Percentiles rank a stretch among this genome's conserved stretches.
These are phyloP conservation scores for Phyllotis vaccarum DNA, from an alignment of 2,797 vertebrate genomes.

Conservation along the genomic window DNA sequence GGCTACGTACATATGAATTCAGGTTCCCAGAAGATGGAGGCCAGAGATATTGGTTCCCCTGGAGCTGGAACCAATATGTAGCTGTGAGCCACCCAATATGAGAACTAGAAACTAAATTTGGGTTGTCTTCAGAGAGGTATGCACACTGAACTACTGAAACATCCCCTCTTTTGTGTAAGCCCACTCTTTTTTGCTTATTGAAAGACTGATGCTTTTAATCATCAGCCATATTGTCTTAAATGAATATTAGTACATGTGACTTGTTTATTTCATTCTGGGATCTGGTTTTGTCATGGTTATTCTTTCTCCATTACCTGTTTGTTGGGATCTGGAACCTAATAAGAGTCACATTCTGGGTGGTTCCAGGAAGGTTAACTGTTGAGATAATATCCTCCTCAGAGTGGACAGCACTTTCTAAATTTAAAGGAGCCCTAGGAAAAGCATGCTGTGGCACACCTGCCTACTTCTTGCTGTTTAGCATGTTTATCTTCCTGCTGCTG, in stretches of 20 bases:
- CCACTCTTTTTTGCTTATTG: background rate
- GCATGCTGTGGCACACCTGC: too few species aligned
- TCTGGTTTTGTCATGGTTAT: background rate
- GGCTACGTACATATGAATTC: background rate
- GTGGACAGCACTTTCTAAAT: background rate
- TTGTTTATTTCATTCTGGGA: background rate
- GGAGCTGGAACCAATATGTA: background rate
- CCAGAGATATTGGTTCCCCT: background rate
- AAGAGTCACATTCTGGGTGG: background rate
- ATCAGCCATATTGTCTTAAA: background rate
- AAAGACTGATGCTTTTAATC: background rate
- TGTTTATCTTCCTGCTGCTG: background rate
- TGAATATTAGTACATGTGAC: conserved; percentile 38
- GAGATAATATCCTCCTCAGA: background rate
- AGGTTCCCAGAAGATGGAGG: background rate
- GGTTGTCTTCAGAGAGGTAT: background rate
- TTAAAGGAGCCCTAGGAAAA: background rate
- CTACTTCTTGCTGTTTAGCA: background rate
- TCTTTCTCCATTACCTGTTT: background rate
- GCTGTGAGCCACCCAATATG: background rate
- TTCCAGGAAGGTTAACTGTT: background rate
- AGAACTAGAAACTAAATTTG: background rate
- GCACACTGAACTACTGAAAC: background rate
- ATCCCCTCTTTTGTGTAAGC: background rate
- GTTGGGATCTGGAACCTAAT: background rate